Base-by-base conservation (phyloP, 2,888 invertebrate species). In the Eretmocerus hayati region DNA sequence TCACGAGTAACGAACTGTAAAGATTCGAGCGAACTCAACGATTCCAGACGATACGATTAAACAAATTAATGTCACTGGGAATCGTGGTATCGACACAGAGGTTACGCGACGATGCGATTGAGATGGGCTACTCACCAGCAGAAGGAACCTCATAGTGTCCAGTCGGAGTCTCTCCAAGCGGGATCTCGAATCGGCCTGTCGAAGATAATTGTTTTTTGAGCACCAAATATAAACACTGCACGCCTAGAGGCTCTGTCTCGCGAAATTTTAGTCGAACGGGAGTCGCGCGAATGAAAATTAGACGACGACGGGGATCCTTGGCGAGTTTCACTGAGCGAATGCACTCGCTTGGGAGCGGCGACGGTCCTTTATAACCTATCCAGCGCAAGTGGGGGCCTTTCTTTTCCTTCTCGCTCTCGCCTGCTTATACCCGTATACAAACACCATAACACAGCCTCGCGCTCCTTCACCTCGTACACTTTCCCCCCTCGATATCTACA, bases 311-410 rank as follows among this genome's bases (percentile, higher is more conserved):
- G 40, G 50, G 46, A 43, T 50, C 50, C 53, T 50, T 45, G 16
- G 30, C 61, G 68, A 67, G 69, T 70, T 68, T 71, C 69, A 70
- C 70, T 66, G 63, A 63, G 69, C 64, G 69, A 71, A 68, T 71
- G 71, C 65, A 71, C 64, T 59, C 56, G 64, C 67, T 62, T 67
- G 65, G 66, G 65, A 62, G 57, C 57, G 49, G 55, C 58, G 58
- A 59, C 67, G 64, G 62, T 68, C 67, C 70, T 71, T 71, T 71
- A 71, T 71, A 71, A 71, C 70, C 63, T 70, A 67, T 60, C 64
- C 58, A 63, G 58, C 60, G 62, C 61, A 37, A 64, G 66, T 63
- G 66, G 68, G 67, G 67, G 61, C 50, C 37, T 56, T 57, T 50
- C 54, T 57, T 53, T 50, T 53, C 42, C 38, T 41, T 48, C 47